Percentiles rank a stretch among this genome's conserved stretches.
phyloP scores from a whole-genome alignment of 2,888 invertebrate genomes.

The Hydraecia micacea region DNA sequence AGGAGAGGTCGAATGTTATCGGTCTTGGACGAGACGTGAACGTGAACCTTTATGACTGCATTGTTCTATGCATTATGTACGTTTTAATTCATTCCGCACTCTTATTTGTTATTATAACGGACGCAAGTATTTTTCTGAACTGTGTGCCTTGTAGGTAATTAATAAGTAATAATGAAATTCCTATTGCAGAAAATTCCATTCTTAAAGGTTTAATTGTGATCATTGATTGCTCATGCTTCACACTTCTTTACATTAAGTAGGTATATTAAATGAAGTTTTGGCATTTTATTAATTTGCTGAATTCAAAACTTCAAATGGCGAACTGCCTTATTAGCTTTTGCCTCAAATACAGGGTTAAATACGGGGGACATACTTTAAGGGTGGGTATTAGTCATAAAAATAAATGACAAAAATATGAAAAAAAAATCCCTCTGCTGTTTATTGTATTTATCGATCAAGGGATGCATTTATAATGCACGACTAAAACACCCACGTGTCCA shows the following conservation, averaged over 20 bases:
- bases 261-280: too few relatives aligned
- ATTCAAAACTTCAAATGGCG: not conserved
- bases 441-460: too few relatives aligned
- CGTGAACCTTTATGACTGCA: slow-evolving; percentile 61
- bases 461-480: too few relatives aligned
- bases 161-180: not conserved
- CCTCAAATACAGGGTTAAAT: not conserved
- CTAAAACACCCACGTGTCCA: too few relatives aligned
- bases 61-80: slow-evolving; percentile 43
- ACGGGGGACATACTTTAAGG: not conserved
- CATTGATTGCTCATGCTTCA: not conserved
- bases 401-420: too few relatives aligned
- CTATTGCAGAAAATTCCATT: not conserved
- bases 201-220: not conserved
- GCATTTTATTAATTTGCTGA: too few relatives aligned
- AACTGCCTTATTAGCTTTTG: not conserved
- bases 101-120: slow-evolving; percentile 10
- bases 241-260: not conserved
- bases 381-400: not conserved
- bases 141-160: not conserved
- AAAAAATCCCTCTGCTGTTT: too few relatives aligned
- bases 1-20: slow-evolving; percentile 63
- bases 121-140: not conserved
- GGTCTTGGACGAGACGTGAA: slow-evolving; percentile 64
- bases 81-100: slow-evolving; percentile 20